Conservation (phyloP, 2,113 vertebrate species). For the Pachypanchax playfairii region DNA sequence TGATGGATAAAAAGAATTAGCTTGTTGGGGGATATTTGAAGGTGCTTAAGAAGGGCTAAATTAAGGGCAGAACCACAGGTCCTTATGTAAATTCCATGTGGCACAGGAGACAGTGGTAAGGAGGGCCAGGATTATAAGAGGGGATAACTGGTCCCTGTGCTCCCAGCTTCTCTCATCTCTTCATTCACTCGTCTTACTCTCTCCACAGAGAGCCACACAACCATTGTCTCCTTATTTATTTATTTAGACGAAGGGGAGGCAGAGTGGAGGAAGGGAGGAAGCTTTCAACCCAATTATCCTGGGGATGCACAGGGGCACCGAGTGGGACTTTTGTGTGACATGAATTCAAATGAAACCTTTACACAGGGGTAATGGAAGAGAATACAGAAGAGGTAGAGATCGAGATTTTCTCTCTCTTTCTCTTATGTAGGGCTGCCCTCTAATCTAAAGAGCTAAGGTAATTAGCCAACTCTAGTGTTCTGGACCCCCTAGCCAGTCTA, state of each 20-base stretch:
- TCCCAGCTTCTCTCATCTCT: slow-evolving; percentile 65
- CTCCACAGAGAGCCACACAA: slow-evolving; percentile 51
- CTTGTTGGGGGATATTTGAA: slow-evolving; percentile 66
- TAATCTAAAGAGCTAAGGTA: slow-evolving; percentile 61
- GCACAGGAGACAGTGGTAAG: slow-evolving; percentile 52
- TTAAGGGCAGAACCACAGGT: slow-evolving; percentile 63
- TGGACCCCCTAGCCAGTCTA: slow-evolving; percentile 32
- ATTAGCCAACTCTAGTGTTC: slow-evolving; percentile 60
- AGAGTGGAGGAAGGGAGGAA: slow-evolving; percentile 44
- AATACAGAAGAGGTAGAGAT: slow-evolving; percentile 51
- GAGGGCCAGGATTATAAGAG: slow-evolving; percentile 68
- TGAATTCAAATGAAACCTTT: slow-evolving; percentile 77
- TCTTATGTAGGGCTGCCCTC: slow-evolving; percentile 51
- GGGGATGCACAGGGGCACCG: slow-evolving; percentile 59
- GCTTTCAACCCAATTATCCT: slow-evolving; percentile 79
- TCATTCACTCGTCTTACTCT: slow-evolving; percentile 56
- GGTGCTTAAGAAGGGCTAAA: slow-evolving; percentile 68
- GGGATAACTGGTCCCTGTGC: slow-evolving; percentile 70
- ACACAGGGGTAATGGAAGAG: slow-evolving; percentile 45
- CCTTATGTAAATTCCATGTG: slow-evolving; percentile 71
- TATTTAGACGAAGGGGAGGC: slow-evolving; percentile 63
- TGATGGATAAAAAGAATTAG: slow-evolving; percentile 55
- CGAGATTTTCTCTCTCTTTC: slow-evolving; percentile 37
- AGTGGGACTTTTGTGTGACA: slow-evolving; percentile 73
- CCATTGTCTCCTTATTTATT: slow-evolving; percentile 74